Evolutionary conservation across 2,113 vertebrate species (phyloP), one percentile per base, ranked within the genome.

Genomic region (Leucosticte australis): DNA sequence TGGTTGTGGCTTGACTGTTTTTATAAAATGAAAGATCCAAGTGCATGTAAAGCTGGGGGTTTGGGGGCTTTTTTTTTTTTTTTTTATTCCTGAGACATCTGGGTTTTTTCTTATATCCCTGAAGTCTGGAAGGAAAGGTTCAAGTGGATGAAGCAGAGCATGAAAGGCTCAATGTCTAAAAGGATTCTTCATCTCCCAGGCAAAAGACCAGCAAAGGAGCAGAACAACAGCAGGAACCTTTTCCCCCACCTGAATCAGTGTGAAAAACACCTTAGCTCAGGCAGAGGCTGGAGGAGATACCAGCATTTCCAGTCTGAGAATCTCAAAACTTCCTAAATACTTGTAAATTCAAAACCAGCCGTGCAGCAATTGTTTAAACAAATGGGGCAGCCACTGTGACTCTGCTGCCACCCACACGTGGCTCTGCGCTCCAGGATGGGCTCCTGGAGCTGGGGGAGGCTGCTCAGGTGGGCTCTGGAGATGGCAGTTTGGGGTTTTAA

Each of bases 11-110:
- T 97, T 97, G 97, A 97, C 96, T 98, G 97, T 96, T 98, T 98
- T 98, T 94, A 96, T 97, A 97, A 97, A 98, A 98, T 97, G 97
- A 98, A 98, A 98, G 97, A 98, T 97, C 97, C 96, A 98, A 98
- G 97, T 97, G 96, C 97, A 98, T 96, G 97, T 97, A 97, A 97
- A 97, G 95, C 95, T 97, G 91, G 87, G 96, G 95, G 26, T 87
- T 94, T 59, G 75, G 86, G 71, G 60, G 19, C 13, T 90, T 95
- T 94, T 79, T 56, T 53, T 27, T 31, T 31, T 91, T 87, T 63
- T 59, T 53, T 47, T 56, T 89, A 84, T 77, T n/a, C 89, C 73
- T 94, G 93, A 97, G 96, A 97, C 96, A 97, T 98, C 97, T 98
- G 96, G 13, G 88, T 93, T 92, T 96, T 94, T 89, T 92, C 81